Base-by-base conservation (phyloP, 2,888 invertebrate genomes). In the Drosophila hawaiiensis region DNA sequence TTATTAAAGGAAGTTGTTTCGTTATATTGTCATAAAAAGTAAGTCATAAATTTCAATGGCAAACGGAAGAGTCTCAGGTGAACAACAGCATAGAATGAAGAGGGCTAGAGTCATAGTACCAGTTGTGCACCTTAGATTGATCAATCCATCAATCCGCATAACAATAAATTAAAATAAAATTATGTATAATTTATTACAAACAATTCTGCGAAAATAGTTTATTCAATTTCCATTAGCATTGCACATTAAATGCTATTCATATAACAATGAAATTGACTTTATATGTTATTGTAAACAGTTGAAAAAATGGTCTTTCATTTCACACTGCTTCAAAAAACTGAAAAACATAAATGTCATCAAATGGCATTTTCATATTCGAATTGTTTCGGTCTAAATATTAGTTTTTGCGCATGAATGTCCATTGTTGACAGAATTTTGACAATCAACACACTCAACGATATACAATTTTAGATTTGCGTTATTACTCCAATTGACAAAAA, bases 1-100 rank as follows among this genome's bases (percentile, higher is more conserved):
- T 80, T 83, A 73, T 80, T 71, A 69, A 70, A 77, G 82, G 77
- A 82, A 82, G 78, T 63, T 65, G 68, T 75, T 78, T 49, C 28
- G 19, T 68, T 72, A 69, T 65, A 72, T 72, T 74, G 58, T 14
- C 78, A 54, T 73, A 68, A 66, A 54, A 61, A 59, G 19, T 60
- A 41, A 47, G 49, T 10, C 73, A 69, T 80, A 49, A 76, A 73
- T 58, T 54, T 61, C 25, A 56, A 31, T 19, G 61, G 19, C 39
- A 63, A 61, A 22, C 39, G 29, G 7, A 10, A 29, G 25, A 47
- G 70, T 19, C 64, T 50, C 78, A 74, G 82, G 82, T 80, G 73
- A 65, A 64, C 22, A 47, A 47, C 64, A 67, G 22, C 47, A 54
- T 25, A 29, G 29, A 54, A 9, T 14, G 5, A 35, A 59, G 22